Base-by-base conservation (phyloP, 2,797 vertebrate genomes). In the Oreortyx pictus region DNA sequence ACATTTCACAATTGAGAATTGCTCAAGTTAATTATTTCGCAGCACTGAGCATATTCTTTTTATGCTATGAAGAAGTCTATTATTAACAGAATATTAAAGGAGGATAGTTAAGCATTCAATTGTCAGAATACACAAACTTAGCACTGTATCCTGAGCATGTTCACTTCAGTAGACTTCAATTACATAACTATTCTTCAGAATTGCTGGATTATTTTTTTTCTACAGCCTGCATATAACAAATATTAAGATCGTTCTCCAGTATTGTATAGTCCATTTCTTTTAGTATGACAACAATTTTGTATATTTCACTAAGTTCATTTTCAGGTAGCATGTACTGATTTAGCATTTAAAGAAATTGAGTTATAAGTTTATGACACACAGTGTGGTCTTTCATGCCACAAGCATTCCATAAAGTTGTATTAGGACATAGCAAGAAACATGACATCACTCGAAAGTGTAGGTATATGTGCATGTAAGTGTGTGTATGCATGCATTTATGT, bases 221-320 rank as follows among this genome's bases (percentile, higher is more conserved):
- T 82, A 37, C 24, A 44, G 35, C 62, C 14, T 70, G 7, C 76
- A 33, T 66, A 41, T 16, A 52, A 50, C 47, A 29, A 12, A 35
- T 39, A n/a, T 41, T 64, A 89, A 80, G 56, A 47, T 6, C 4
- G 3, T 4, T 3, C 16, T 9, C 31, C 16, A 19, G 3, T 47
- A 49, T 46, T 94, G 80, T 77, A 43, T 37, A 43, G 29, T n/a
- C 27, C 10, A 73, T 85, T 89, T 77, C 68, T 78, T 91, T 78
- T 65, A 81, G 52, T 68, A 87, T 9, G 2, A 52, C 62, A 57
- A 29, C 12, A 80, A n/a, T 60, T 82, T 11, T 68, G 8, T 43
- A 18, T 79, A 29, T 82, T 74, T 89, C 49, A 52, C 27, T 12
- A 14, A 73, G 27, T 47, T 72, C 31, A 50, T 9, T 74, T 92